Base-by-base conservation (phyloP, 2,113 vertebrate genomes). In the Tachysurus fulvidraco region DNA sequence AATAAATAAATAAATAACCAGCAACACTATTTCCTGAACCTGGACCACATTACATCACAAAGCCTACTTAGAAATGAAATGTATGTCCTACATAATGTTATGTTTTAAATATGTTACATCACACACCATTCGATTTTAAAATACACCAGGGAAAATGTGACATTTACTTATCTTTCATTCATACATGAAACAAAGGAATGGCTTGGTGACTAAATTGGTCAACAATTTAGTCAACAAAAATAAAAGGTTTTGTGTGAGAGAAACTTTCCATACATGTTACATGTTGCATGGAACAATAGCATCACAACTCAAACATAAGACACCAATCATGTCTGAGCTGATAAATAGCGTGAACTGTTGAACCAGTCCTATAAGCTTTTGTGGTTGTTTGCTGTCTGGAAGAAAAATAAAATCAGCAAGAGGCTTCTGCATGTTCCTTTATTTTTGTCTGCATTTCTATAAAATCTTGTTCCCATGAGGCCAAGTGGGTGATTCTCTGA, bases 381-480 rank as follows among this genome's bases (percentile, higher is more conserved):
- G 50, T 55, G 19, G 14, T 55, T 77, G 74, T 77, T 77, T 80
- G 19, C 55, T 81, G 78, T 55, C 57, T 59, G 19, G 55, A 81
- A 60, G 55, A 60, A 81, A 36, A 81, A 81, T 44, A 81, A 81
- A 81, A 60, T 81, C 78, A 60, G 78, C 30, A 19, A 81, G 55
- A 60, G 57, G 78, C 78, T 60, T 25, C 19, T 25, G 41, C 78
- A 25, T 41, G 36, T 25, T 80, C 8, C 7, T 30, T 30, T 79
- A 52, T 54, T 44, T 36, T 71, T 14, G 1, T 83, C 21, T 73
- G 50, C 62, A 83, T 83, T 83, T 65, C 44, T 44, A 65, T 52
- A 59, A 84, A 84, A 19, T 84, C 11, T 23, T 83, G 52, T 69
- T 86, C 25, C n/a, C 76, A 80, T 13, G 17, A 80, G 71, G 50